Base-by-base conservation (phyloP, 2,797 vertebrate genomes). In the Ara ararauna region DNA sequence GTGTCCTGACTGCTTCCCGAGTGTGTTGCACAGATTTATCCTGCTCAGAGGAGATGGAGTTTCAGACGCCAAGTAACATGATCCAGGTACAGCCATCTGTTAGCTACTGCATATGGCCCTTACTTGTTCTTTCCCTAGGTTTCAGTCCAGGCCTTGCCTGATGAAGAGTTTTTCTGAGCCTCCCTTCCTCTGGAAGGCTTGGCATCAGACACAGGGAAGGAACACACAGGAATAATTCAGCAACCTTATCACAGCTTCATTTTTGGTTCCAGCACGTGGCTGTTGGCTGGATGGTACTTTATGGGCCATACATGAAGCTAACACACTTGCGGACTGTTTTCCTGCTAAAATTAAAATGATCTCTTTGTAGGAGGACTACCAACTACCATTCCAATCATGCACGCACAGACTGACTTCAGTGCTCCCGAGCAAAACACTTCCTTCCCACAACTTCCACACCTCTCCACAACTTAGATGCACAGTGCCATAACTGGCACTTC, bases 41-140 rank as follows among this genome's bases (percentile, higher is more conserved):
- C 64, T 0, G 0, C 53, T 48, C 84, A 26, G 24, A 56, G 50
- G 24, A 72, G 0, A 5, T 0, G 3, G 29, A 42, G 14, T 11
- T 64, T 44, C 61, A 64, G 78, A 51, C 40, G 51, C 56, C 89
- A 65, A 38, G 34, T 51, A 86, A 29, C 22, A 47, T 54, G 64
- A n/a, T 87, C 44, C 73, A 70, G 77, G 26, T 87, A n/a, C 30
- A 75, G 50, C 67, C 87, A 87, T 93, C 76, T 74, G 78, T 22
- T 75, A 62, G 68, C 66, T 89, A 8, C 7, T 45, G 45, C 58
- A 56, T 50, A 80, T 47, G 47, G 68, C 50, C 68, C 60, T 50
- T 27, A 5, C 54, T 81, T 30, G 7, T 36, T 85, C 78, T 58
- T 48, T 24, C 18, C 8, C 72, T 71, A 48, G 2, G 36, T 71